Evolutionary conservation across 2,797 vertebrate genomes (phyloP).

Genomic region (Etheostoma perlongum): DNA sequence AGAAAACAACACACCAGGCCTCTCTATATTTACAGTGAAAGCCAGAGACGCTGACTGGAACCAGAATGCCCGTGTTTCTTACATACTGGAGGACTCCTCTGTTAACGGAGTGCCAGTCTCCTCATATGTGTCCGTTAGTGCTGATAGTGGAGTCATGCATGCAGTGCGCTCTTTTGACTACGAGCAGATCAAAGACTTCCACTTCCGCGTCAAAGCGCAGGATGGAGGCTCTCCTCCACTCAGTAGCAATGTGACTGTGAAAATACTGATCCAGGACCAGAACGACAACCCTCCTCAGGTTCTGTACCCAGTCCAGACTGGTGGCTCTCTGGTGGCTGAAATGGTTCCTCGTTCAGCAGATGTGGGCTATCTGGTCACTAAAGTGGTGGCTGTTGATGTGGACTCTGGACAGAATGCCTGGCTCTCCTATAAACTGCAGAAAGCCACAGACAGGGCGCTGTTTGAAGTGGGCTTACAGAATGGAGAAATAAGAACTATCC

Average conservation of each 20-base stretch:
- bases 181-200: conserved; percentile 77
- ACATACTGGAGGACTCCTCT: conserved; percentile 75
- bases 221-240: conserved; percentile 76
- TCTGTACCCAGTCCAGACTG: conserved; percentile 73
- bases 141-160: conserved; percentile 83
- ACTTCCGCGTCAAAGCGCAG: conserved; percentile 69
- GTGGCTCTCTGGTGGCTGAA: conserved; percentile 75
- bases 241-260: conserved; percentile 66
- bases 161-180: conserved; percentile 85
- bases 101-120: conserved; percentile 70
- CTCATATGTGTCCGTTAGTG: conserved; percentile 80
- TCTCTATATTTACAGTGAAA: conserved; percentile 80
- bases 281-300: conserved; percentile 42
- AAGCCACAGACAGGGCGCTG: conserved; percentile 85
- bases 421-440: conserved; percentile 86
- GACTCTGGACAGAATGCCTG: conserved; percentile 84
- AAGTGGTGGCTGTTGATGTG: conserved; percentile 89
- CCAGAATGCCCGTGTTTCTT: conserved; percentile 81
- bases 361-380: conserved; percentile 88
- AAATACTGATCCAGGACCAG: conserved; percentile 51
- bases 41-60: conserved; percentile 83
- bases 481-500: conserved; percentile 85
- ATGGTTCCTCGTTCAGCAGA: conserved; percentile 86
- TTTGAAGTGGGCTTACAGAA: conserved; percentile 87
- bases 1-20: conserved; percentile 85